Evolutionary conservation across 2,888 invertebrate genomes (phyloP).

Genomic region (Blastobasis lacticolella): DNA sequence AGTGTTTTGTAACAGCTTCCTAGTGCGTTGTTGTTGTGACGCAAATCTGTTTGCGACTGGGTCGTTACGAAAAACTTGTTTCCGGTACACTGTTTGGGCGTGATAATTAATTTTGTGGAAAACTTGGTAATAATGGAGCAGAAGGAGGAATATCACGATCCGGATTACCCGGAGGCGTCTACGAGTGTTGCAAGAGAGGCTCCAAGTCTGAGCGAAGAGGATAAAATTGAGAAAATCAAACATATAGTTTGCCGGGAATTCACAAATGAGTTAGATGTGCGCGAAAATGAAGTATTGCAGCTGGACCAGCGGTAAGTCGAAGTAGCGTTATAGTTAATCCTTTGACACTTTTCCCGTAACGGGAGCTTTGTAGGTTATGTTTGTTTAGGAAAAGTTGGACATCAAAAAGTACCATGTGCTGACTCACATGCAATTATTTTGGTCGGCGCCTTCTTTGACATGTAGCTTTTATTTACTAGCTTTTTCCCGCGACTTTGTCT

Average conservation of each 20-base stretch:
- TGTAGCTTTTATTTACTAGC: no score
- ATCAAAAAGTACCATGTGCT: slow-evolving; percentile 3
- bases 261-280: slow-evolving; percentile 77
- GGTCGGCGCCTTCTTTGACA: no score
- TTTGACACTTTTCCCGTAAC: not conserved
- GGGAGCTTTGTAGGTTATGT: slow-evolving; percentile 3
- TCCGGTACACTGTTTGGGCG: slow-evolving; percentile 33
- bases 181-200: slow-evolving; percentile 35
- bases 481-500: no score
- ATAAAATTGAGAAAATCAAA: slow-evolving; percentile 66
- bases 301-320: slow-evolving; percentile 77
- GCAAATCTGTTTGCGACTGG: slow-evolving; percentile 16
- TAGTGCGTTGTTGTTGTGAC: slow-evolving; percentile 12
- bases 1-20: slow-evolving; percentile 12
- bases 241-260: slow-evolving; percentile 82
- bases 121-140: slow-evolving; percentile 47
- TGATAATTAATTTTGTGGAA: slow-evolving; percentile 30
- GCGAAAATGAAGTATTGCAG: slow-evolving; percentile 81
- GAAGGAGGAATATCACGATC: slow-evolving; percentile 73
- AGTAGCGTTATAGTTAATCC: slow-evolving; percentile 4
- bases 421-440: not conserved
- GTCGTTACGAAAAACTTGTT: slow-evolving; percentile 18
- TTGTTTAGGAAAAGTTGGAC: not conserved
- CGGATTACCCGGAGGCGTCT: slow-evolving; percentile 66
- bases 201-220: slow-evolving; percentile 39